Conservation (phyloP, 2,797 vertebrate genomes). For the Poeciliopsis paucimaculata region DNA sequence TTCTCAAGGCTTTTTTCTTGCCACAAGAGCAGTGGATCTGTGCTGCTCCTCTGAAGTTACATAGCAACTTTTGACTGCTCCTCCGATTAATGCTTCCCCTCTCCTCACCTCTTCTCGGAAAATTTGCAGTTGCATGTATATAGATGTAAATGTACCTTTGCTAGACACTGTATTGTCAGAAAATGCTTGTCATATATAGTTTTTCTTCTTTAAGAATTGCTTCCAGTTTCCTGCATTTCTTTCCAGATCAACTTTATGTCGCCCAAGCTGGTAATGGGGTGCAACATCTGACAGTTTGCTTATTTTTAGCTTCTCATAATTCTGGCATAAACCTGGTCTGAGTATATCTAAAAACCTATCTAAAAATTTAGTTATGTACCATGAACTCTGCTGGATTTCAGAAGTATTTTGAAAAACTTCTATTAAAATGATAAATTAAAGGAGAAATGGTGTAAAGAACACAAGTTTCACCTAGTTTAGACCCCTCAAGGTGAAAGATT, state of each 20-base stretch:
- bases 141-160: too few relatives aligned
- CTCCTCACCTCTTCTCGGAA: neutral
- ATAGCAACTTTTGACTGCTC: neutral
- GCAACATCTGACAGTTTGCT: neutral
- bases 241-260: neutral
- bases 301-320: neutral
- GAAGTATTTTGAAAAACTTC: neutral
- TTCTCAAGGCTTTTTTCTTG: neutral
- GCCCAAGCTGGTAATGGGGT: neutral
- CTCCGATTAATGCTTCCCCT: too few relatives aligned
- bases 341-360: neutral
- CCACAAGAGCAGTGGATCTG: neutral
- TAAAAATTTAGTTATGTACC: neutral
- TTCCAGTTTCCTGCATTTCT: neutral
- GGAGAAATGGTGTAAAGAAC: neutral
- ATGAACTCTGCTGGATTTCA: neutral
- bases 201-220: neutral
- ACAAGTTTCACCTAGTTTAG: conserved; percentile 2
- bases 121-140: neutral
- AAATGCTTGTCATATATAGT: too few relatives aligned
- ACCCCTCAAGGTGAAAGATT: conserved; percentile 2
- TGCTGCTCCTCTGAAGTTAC: neutral
- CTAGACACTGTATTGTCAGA: too few relatives aligned
- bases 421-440: neutral
- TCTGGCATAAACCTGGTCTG: neutral